Evolutionary conservation across 2,888 invertebrate species (phyloP).

Genomic region (Ethmia dodecea): DNA sequence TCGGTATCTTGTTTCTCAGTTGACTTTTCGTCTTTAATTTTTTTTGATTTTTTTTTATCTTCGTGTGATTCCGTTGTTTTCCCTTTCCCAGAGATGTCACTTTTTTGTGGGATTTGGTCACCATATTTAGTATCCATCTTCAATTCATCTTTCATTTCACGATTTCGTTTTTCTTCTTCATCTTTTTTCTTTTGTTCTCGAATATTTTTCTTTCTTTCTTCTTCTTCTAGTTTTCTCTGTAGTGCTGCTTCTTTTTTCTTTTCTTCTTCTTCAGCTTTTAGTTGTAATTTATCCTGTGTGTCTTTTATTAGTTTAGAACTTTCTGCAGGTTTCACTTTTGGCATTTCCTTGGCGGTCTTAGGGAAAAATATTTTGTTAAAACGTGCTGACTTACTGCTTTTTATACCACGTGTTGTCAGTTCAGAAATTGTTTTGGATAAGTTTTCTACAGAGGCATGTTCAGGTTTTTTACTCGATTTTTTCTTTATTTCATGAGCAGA

Average conservation of each 20-base stretch:
- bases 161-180: conserved; percentile 9
- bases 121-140: too few relatives aligned
- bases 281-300: conserved; percentile 30
- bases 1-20: neutral
- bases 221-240: conserved; percentile 16
- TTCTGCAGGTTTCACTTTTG: conserved; percentile 10
- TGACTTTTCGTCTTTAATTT: conserved; percentile 1
- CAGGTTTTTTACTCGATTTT: too few relatives aligned
- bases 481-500: too few relatives aligned
- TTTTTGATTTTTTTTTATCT: neutral
- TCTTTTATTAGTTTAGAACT: conserved; percentile 40
- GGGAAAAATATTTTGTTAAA: conserved; percentile 37
- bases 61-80: neutral
- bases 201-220: conserved; percentile 13
- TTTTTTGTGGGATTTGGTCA: too few relatives aligned
- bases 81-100: too few relatives aligned
- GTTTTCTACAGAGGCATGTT: too few relatives aligned
- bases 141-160: too few relatives aligned
- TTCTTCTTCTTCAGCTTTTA: conserved; percentile 19
- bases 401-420: too few relatives aligned
- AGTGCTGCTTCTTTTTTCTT: conserved; percentile 15
- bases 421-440: too few relatives aligned
- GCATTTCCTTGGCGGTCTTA: conserved; percentile 16
- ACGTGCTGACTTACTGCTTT: too few relatives aligned
- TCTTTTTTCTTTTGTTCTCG: conserved; percentile 4